Base-by-base conservation (phyloP, 2,888 invertebrate genomes). In the Cataglyphis rosenhaueri region DNA sequence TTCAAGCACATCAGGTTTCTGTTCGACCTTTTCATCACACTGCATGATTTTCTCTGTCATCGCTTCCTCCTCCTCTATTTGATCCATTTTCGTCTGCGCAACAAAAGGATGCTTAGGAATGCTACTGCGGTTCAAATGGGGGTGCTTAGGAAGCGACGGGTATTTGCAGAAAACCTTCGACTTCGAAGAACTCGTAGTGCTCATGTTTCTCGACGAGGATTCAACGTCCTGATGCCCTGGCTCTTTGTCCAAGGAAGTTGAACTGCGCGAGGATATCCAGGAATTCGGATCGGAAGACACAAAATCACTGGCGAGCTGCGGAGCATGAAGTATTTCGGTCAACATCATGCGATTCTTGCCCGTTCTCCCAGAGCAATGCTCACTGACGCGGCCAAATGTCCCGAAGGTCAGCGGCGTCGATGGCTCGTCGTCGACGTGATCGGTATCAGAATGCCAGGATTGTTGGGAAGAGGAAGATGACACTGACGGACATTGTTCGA, bases 401-500 rank as follows among this genome's bases (percentile, higher is more conserved):
- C 6, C 18, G 25, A 70, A 79, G 2, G 32, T 25, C 18, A 6
- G 61, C 0, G 32, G 76, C 52, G 12, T 4, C n/a, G n/a, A 18
- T n/a, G 15, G 78, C n/a, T 12, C 59, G 32, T 87, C 82, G 5
- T 83, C 73, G 1, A 70, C 62, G 0, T 74, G 55, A 29, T 52
- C 32, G 48, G 25, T 21, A 25, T 57, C 57, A 32, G 38, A n/a
- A 38, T 9, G 9, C 25, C 62, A 5, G 18, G 78, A 66, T 0
- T 70, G 81, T 18, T 21, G 65, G 8, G 81, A 29, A 15, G 18
- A 62, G 35, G 87, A 87, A 0, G 85, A 88, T 12, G 92, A 90
- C 0, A 89, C 87, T 0, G 92, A 91, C 1, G 73, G 84, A 0
- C 91, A 91, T n/a, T 73, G 90, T 32, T 92, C 93, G 52, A 89